Percentiles rank a stretch among this genome's conserved stretches.
Conservation (phyloP, 2,888 invertebrate species). For the Clusia tigrina region DNA sequence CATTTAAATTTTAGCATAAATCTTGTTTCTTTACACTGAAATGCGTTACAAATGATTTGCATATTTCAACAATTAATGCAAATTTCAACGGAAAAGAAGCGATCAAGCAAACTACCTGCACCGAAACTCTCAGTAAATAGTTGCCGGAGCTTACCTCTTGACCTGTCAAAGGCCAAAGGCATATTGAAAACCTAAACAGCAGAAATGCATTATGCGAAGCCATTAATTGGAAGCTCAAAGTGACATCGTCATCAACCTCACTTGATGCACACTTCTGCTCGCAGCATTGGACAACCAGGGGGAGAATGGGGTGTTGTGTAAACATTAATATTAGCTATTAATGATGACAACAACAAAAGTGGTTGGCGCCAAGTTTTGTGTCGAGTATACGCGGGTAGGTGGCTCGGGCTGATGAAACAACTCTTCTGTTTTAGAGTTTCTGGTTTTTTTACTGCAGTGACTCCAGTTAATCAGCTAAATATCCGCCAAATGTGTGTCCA, state of each 20-base stretch:
- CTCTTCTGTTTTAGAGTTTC: no score
- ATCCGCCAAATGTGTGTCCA: background rate
- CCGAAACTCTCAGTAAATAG: background rate
- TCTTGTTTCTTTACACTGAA: background rate
- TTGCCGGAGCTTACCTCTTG: background rate
- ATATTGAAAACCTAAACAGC: background rate
- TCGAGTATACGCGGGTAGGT: no score
- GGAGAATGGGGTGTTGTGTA: no score
- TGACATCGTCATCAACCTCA: background rate
- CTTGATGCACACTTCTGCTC: background rate
- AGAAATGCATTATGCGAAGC: background rate
- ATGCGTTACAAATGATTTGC: background rate
- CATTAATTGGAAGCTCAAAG: background rate
- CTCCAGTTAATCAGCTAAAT: no score
- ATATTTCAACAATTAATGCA: background rate
- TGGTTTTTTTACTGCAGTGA: no score
- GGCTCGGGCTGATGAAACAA: no score
- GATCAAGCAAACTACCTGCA: background rate
- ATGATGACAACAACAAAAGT: background rate
- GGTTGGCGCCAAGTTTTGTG: no score
- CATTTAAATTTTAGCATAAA: background rate
- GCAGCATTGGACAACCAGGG: no score
- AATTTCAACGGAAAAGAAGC: background rate
- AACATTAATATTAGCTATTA: no score
- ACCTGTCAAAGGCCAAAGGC: background rate